Base-by-base conservation (phyloP, 2,113 vertebrate genomes). In the Tetrax tetrax region DNA sequence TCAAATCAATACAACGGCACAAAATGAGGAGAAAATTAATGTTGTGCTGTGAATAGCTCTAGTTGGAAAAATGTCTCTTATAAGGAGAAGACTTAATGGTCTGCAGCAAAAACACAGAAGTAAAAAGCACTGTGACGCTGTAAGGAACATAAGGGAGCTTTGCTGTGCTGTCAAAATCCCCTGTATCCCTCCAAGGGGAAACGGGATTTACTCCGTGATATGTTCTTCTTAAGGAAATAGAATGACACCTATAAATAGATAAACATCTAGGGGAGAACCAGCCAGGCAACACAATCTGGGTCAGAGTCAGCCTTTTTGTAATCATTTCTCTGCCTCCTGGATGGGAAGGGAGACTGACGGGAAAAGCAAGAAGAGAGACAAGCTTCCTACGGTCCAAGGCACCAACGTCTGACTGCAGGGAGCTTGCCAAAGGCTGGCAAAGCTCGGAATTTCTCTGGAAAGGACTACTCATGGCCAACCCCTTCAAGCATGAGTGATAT, bases 1-100 rank as follows among this genome's bases (percentile, higher is more conserved):
- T 80, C 82, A 70, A 59, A 83, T 92, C 71, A 61, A 88, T 85
- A 56, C 27, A 43, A 66, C 59, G 33, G 68, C 51, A 47, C 29
- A 35, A 91, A 94, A 90, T 59, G 51, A 88, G 92, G 70, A 81
- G 69, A 88, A 90, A 96, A 96, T 88, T 71, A 88, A 93, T 83
- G 86, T 64, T 89, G 54, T 90, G 59, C 59, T 70, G 21, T 72
- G 66, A 88, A 80, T 63, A 56, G 47, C 75, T 92, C 54, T 37
- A 56, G 69, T 66, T 65, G 38, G 68, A 83, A 91, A 93, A 84
- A 60, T 23, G 20, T 48, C 27, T 31, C 54, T 27, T 81, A 54
- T 87, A 82, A 87, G 43, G 31, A 74, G 41, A 53, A 59, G n/a
- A 63, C 38, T 74, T 74, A 63, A 89, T 27, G 69, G 31, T 69